Base-by-base conservation (phyloP, 2,797 vertebrate genomes). In the Xiphorhynchus erythropygius region DNA sequence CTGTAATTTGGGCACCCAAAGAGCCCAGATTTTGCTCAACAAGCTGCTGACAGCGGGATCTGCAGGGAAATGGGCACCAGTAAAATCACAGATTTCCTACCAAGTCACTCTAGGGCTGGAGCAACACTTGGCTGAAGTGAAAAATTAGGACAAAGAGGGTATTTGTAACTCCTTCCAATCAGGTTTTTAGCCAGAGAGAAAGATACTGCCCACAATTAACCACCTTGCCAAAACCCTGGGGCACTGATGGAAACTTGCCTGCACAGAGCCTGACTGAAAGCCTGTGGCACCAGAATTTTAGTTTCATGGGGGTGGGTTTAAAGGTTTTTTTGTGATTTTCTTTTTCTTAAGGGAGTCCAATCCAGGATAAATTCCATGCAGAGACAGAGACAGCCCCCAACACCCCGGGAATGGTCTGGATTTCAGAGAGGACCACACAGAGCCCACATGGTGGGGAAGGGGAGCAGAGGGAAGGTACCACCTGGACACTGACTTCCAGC, bases 401-500 rank as follows among this genome's bases (percentile, higher is more conserved):
- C n/a, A 13, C 37, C 52, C 68, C 23, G 41, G 83, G 42, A 11
- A 50, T 24, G 42, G 35, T 32, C 65, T 69, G 32, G 12, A 5
- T 25, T 41, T 56, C 46, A 18, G 21, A 14, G 27, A 15, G 63
- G n/a, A 25, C 9, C 64, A 8, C 2, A 0, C 2, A 42, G 27
- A 67, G 13, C 30, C 5, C 0, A 1, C 68, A 18, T 2, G 59
- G 9, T 7, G 46, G 56, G 79, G 77, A 87, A 32, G 90, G 92
- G 76, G 41, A 77, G 63, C 50, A 10, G 1, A 52, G 74, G 86
- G 87, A 76, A 95, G 84, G 95, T 96, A 97, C 95, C 96, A 94
- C 97, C 97, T 97, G 97, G 95, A 97, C 98, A 99, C 98, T 97
- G 96, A 98, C 99, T 98, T 98, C 98, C 98, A 98, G 99, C 97